Base-by-base conservation (phyloP, 2,797 vertebrate genomes). In the Microctenopoma steveboyesi region DNA sequence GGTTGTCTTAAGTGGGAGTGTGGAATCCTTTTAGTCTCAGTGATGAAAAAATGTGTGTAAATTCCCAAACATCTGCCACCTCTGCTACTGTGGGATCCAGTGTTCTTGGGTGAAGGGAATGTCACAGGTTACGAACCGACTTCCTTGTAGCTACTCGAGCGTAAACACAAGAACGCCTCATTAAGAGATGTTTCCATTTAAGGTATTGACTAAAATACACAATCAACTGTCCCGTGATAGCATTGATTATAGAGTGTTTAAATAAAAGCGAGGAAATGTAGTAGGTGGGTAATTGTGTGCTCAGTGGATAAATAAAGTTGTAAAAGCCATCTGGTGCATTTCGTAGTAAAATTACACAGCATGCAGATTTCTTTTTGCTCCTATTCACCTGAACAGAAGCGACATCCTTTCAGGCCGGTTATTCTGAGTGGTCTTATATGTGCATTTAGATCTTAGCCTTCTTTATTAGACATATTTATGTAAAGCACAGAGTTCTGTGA, bases 271-370 rank as follows among this genome's bases (percentile, higher is more conserved):
- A 45, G 69, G 51, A 60, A 79, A 77, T 75, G 74, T 30, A 72
- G 66, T 78, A 82, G 82, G 79, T 86, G 76, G 80, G 81, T 91
- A 90, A 88, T 89, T 86, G 82, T 85, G 87, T 76, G 76, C 76
- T 91, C 82, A 86, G 78, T 83, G 83, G 80, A 86, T 88, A 88
- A 85, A 89, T 85, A 28, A 84, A 86, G 85, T 79, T 82, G 82
- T 86, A 88, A 91, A 90, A 88, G 78, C 81, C 85, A 88, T 89
- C 83, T 91, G 88, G 78, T 74, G 69, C 52, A 57, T 87, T 88
- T 81, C 37, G 83, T 73, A 72, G 69, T 76, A 52, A 73, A 86
- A 87, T 64, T 80, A 77, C 76, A 53, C 52, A 79, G 63, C 65
- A 65, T 14, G 16, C 53, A 74, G 54, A 42, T 78, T 68, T 79